These are phyloP conservation scores for Albula goreensis DNA, from an alignment of 2,113 vertebrate species.

Conservation along the genomic window DNA sequence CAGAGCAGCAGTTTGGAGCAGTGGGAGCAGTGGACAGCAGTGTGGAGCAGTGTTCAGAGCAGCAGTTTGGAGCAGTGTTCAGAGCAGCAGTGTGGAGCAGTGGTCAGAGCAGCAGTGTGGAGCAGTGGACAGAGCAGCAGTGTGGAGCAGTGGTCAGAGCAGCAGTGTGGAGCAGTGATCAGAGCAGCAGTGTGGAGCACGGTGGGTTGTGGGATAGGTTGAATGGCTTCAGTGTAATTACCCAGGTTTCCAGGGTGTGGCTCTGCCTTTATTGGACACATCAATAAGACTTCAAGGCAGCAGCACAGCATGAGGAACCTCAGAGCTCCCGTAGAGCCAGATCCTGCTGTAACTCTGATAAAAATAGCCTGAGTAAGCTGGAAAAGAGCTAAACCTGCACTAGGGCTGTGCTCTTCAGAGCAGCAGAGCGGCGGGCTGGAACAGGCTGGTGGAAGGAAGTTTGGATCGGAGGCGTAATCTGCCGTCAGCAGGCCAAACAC, in stretches of 20 bases:
- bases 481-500: conserved; percentile 46
- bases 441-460: conserved; percentile 16
- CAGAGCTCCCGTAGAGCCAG: not conserved
- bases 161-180: not conserved
- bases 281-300: conserved; percentile 25
- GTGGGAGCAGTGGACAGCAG: not conserved
- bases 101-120: not conserved
- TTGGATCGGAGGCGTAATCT: conserved; percentile 40
- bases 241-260: not conserved
- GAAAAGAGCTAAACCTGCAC: conserved; percentile 46
- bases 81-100: not conserved
- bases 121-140: not conserved
- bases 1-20: not conserved
- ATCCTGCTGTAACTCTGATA: conserved; percentile 37
- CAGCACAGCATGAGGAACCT: not conserved
- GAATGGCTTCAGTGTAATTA: conserved; percentile 1
- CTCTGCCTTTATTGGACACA: conserved; percentile 16
- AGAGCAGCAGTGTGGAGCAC: not conserved
- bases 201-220: not conserved
- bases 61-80: not conserved
- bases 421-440: conserved; percentile 28
- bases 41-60: not conserved
- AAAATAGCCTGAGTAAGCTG: conserved; percentile 51
- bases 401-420: conserved; percentile 25
- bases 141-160: not conserved